phyloP scores from a whole-genome alignment of 2,113 vertebrate species.

The Acrocephalus arundinaceus region DNA sequence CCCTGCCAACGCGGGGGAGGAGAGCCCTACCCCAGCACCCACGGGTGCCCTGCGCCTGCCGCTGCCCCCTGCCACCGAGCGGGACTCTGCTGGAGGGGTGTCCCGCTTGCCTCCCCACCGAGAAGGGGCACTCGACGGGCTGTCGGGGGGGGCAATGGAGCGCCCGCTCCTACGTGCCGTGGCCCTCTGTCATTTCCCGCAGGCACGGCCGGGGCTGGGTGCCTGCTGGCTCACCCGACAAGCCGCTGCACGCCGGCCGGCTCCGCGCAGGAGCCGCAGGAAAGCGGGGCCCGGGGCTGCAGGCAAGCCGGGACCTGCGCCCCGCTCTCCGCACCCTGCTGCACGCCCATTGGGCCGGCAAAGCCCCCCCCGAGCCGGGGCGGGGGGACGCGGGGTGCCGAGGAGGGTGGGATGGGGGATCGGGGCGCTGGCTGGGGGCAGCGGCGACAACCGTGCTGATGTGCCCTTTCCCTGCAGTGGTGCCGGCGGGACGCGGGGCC shows the following conservation, averaged over 20 bases:
- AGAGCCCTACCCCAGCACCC: not conserved
- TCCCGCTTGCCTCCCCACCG: not conserved
- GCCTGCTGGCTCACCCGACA: slow-evolving; percentile 58
- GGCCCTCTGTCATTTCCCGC: slow-evolving; percentile 52
- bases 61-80: not conserved
- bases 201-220: slow-evolving; percentile 45
- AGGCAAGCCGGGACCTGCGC: slow-evolving; percentile 35
- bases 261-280: slow-evolving; percentile 41
- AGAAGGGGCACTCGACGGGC: not conserved
- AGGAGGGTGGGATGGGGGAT: not conserved
- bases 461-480: slow-evolving; percentile 70
- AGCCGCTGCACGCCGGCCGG: slow-evolving; percentile 44
- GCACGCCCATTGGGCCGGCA: not conserved
- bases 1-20: not conserved
- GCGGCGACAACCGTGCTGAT: not conserved
- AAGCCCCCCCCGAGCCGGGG: not conserved
- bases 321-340: not conserved
- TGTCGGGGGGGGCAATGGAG: not conserved
- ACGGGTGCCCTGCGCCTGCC: not conserved
- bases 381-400: not conserved
- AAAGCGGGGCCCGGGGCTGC: slow-evolving; percentile 59
- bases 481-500: slow-evolving; percentile 80
- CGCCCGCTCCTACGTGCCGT: slow-evolving; percentile 18
- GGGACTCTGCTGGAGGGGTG: not conserved
- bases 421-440: accelerated